These are phyloP conservation scores for Emydura subglobosa DNA, from an alignment of 2,113 vertebrate species.

Conservation along the genomic window DNA sequence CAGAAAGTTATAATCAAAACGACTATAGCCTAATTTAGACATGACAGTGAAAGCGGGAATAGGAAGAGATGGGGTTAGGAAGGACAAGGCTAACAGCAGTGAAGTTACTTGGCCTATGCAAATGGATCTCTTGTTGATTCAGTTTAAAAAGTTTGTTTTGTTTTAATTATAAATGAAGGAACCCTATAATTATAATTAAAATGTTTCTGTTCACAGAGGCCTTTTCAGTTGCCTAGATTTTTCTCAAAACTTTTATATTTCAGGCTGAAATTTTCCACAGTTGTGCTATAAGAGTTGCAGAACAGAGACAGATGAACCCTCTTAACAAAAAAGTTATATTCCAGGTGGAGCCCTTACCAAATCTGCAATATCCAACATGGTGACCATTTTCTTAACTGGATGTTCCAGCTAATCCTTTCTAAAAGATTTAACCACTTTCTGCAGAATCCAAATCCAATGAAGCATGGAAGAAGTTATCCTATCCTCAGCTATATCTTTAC, in stretches of 20 bases:
- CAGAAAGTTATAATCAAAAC: background rate
- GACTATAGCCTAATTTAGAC: background rate
- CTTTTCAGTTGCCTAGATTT: background rate
- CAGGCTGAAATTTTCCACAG: background rate
- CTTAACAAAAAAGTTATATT: background rate
- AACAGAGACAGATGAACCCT: background rate
- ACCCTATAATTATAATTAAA: background rate
- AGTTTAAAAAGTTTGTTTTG: background rate
- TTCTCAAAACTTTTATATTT: background rate
- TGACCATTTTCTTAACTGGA: background rate
- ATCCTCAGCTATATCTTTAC: accelerated
- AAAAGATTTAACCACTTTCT: background rate
- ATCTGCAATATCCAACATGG: background rate
- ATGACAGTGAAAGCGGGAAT: background rate
- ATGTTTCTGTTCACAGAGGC: background rate
- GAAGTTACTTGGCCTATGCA: background rate
- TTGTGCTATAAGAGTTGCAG: background rate
- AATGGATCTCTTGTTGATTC: background rate
- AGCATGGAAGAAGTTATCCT: background rate
- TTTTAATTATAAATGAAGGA: background rate
- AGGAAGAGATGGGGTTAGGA: background rate
- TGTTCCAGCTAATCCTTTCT: background rate
- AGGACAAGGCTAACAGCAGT: background rate
- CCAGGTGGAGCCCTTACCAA: background rate
- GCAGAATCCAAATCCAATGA: background rate